Conservation (phyloP, 2,888 invertebrate species). For the Yponomeuta plumbellus region DNA sequence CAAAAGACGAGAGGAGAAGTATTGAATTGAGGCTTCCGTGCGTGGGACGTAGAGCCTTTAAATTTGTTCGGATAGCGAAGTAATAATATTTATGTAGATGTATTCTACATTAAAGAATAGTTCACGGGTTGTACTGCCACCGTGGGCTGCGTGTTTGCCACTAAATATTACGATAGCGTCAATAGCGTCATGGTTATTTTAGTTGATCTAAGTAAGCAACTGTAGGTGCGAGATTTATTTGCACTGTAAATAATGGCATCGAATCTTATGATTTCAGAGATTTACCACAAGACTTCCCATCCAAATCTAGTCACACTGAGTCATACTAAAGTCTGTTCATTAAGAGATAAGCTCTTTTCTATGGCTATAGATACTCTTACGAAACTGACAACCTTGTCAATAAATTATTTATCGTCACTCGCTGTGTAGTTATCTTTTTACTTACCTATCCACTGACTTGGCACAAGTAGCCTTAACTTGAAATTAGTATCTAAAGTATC, state of each 20-base stretch:
- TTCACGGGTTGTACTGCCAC: neutral
- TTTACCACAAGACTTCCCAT: neutral
- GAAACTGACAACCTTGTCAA: no score
- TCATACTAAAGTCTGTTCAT: no score
- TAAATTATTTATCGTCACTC: no score
- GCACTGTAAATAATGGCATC: neutral
- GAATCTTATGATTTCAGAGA: neutral
- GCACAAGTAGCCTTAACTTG: neutral
- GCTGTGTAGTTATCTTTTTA: no score
- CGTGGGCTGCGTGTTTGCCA: neutral
- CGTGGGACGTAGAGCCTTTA: neutral
- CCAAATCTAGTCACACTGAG: no score
- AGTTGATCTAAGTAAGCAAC: constrained; percentile 26
- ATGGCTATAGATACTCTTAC: no score
- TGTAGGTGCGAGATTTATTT: neutral
- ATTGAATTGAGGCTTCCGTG: neutral
- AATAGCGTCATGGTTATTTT: constrained; percentile 56
- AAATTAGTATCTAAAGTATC: neutral
- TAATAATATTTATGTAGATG: constrained; percentile 6
- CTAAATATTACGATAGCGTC: constrained; percentile 30
- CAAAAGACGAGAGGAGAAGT: neutral
- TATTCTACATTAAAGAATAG: neutral
- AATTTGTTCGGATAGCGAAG: neutral
- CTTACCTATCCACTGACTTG: no score
- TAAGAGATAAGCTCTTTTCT: no score